Percentiles rank a stretch among this genome's conserved stretches.
Evolutionary conservation across 2,797 vertebrate species (phyloP).

Genomic region (Microtus obscurus): DNA sequence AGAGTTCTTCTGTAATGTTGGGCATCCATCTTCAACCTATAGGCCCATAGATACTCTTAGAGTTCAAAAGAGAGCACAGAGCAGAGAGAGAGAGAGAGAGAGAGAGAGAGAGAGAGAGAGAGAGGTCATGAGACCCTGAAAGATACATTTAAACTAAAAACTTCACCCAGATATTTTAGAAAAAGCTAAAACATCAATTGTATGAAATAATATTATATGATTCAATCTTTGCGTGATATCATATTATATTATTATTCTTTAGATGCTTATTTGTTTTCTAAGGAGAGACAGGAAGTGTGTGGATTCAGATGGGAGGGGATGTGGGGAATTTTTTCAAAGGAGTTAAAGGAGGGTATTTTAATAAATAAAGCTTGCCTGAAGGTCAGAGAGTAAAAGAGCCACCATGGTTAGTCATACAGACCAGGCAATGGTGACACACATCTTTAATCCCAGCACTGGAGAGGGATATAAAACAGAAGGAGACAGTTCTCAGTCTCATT

Average conservation of each 20-base stretch:
- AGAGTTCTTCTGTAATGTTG: no score
- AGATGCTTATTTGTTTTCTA: not conserved
- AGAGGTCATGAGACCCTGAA: not conserved
- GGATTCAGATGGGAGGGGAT: not conserved
- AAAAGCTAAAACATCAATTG: not conserved
- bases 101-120: not conserved
- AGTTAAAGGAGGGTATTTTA: not conserved
- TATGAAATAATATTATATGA: not conserved
- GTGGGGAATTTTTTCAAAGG: not conserved
- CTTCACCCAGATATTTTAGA: not conserved
- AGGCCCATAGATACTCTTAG: not conserved
- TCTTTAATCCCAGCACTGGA: no score
- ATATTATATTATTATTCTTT: not conserved
- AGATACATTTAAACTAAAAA: not conserved
- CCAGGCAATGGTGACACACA: no score
- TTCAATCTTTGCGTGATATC: not conserved
- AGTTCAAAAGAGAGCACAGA: not conserved
- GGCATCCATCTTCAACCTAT: no score
- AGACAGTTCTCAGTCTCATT: no score
- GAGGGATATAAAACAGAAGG: no score
- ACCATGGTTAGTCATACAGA: no score
- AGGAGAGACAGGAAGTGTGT: not conserved
- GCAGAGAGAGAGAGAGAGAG: not conserved
- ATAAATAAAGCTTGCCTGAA: no score
- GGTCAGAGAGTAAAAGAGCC: no score